Conservation (phyloP, 2,113 vertebrate species). For the Cavia aperea region DNA sequence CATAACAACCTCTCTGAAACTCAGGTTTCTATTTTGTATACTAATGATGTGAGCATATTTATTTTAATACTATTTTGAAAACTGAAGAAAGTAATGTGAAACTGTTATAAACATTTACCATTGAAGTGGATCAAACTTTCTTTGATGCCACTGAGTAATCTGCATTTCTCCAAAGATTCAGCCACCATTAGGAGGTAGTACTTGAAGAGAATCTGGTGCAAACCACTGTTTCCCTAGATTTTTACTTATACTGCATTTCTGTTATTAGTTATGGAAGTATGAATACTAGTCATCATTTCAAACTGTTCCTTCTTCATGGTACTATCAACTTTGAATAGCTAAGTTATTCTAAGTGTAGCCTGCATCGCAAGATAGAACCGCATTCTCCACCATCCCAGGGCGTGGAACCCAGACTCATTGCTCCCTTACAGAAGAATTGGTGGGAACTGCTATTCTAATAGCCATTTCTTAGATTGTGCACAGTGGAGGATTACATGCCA, state of each 20-base stretch:
- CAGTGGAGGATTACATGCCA: not conserved
- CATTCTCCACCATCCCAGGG: not conserved
- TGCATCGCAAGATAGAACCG: not conserved
- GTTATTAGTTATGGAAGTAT: constrained; percentile 7
- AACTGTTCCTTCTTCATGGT: not conserved
- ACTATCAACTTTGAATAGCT: not conserved
- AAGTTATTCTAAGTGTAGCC: not conserved
- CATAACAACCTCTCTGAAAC: not conserved
- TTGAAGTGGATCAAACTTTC: not conserved
- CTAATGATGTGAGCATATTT: not conserved
- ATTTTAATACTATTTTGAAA: not conserved
- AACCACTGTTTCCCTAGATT: not conserved
- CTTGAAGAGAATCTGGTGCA: not conserved
- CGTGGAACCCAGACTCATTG: not conserved
- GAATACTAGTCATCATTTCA: not conserved
- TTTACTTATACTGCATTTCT: not conserved
- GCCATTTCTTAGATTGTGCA: not conserved
- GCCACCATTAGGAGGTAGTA: not conserved
- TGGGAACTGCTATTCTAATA: not conserved
- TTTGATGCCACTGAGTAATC: not conserved
- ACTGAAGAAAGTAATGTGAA: not conserved
- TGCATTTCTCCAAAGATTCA: not conserved
- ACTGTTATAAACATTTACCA: not conserved
- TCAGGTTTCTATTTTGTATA: not conserved
- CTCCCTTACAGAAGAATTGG: not conserved